Evolutionary conservation across 2,888 invertebrate species (phyloP), one percentile per base, ranked within the genome.

Genomic region (Drosophila subquinaria): DNA sequence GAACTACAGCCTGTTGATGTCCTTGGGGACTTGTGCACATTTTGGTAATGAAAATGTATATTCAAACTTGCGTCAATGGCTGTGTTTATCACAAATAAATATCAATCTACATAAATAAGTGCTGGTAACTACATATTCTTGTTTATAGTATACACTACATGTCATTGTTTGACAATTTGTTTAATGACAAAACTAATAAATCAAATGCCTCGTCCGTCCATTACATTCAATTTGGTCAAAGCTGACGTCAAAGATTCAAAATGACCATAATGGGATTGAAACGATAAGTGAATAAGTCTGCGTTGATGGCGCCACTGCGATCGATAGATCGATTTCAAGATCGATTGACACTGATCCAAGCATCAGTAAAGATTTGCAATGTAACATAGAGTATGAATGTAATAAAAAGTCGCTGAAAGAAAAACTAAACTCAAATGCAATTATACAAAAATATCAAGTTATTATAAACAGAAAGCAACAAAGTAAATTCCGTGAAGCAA

Each of bases 1-100:
- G 17, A 52, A 20, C 23, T 63, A 61, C 55, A 60, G 71, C 57
- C 64, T 57, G 69, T 61, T 57, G 35, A 47, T 47, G 76, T 72
- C 64, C 60, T 51, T 50, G 50, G 60, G 40, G 65, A 47, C 63
- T 55, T 67, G 35, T 73, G 73, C 62, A 81, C 74, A 87, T 72
- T 88, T 82, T 63, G 86, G 78, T 86, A 86, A 86, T 90, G 90
- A 88, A 87, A 83, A 87, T 86, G 90, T 86, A 84, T 86, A 89
- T 85, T 76, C 79, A 84, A 89, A 89, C 88, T 88, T 86, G 73
- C 89, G 85, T 89, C 89, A 90, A 79, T 87, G 79, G 61, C 56
- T 68, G 65, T 90, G 89, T 89, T 90, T 89, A 88, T 77, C 88
- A 73, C 56, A 69, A 73, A 87, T 84, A 72, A 80, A 87, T 79